Base-by-base conservation (phyloP, 2,888 invertebrate species). In the Meganola albula region DNA sequence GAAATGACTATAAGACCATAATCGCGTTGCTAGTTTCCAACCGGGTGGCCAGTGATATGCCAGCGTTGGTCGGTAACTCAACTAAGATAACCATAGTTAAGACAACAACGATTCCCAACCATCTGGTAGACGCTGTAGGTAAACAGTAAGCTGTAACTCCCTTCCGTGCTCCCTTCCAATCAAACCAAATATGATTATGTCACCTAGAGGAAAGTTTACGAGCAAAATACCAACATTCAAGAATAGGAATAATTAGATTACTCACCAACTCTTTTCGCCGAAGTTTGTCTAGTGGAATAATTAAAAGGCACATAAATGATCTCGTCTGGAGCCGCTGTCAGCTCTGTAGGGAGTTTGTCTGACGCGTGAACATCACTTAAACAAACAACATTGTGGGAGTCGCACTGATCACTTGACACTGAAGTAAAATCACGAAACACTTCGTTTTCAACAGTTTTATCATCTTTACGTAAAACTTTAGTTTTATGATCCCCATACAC, bases 231-330 rank as follows among this genome's bases (percentile, higher is more conserved):
- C 8, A n/a, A 45, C 32, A 26, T 35, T 24, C 28, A 34, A 31
- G 31, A 40, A 34, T 27, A n/a, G n/a, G n/a, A n/a, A 37, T 22
- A 45, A 49, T 44, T 50, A 39, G 11, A 38, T 32, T 45, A 78
- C 85, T 84, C 47, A 86, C 85, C 85, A 33, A 83, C 66, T 55
- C 84, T 74, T 64, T 76, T 83, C 43, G 78, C 58, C 43, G 83
- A 77, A 64, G 79, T 76, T 53, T 70, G 74, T 43, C 73, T 63
- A 8, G 80, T 85, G 10, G 82, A 87, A 55, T 88, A 91, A 71
- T 91, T 92, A 66, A 92, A 92, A 28, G 90, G 89, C 53, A 93
- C 80, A 71, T 90, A 92, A 58, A 93, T 87, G 44, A 80, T 87
- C 44, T 88, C 74, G 52, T 90, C 88, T 12, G 87, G 74, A 10